A percentile compares a stretch with the other conserved stretches of the same genome.
Evolutionary conservation across 2,113 vertebrate species (phyloP).

Genomic region (Megaceryle maxima): DNA sequence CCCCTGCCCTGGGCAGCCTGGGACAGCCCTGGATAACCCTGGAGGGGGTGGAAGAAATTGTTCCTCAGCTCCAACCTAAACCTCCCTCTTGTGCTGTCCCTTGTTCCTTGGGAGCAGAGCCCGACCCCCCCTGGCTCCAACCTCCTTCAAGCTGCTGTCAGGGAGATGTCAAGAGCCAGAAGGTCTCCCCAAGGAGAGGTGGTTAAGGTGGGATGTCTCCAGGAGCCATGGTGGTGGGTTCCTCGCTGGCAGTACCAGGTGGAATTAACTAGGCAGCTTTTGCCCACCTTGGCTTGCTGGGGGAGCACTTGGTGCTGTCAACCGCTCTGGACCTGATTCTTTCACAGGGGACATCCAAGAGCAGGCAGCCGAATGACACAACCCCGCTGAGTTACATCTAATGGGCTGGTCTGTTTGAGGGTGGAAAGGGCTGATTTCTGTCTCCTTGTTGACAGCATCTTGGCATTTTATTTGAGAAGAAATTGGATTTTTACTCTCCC

Average conservation of each 20-base stretch:
- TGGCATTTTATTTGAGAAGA: background rate
- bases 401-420: background rate
- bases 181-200: too few species aligned
- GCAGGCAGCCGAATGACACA: background rate
- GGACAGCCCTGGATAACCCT: too few species aligned
- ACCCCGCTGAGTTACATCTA: background rate
- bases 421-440: background rate
- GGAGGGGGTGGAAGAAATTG: too few species aligned
- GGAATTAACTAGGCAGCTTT: background rate
- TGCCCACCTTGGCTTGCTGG: background rate
- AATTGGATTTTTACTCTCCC: background rate
- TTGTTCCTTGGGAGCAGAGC: too few species aligned
- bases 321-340: background rate
- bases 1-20: too few species aligned
- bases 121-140: too few species aligned
- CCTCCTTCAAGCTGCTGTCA: too few species aligned
- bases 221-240: fast-evolving
- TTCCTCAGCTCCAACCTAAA: too few species aligned
- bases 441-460: background rate
- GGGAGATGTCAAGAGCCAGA: too few species aligned
- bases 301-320: background rate
- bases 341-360: too few species aligned
- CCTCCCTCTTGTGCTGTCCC: too few species aligned
- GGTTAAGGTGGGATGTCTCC: too few species aligned
- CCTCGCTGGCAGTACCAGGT: fast-evolving